These are phyloP conservation scores for Ceratotherium simum DNA, from an alignment of 2,113 vertebrate species.

Conservation along the genomic window DNA sequence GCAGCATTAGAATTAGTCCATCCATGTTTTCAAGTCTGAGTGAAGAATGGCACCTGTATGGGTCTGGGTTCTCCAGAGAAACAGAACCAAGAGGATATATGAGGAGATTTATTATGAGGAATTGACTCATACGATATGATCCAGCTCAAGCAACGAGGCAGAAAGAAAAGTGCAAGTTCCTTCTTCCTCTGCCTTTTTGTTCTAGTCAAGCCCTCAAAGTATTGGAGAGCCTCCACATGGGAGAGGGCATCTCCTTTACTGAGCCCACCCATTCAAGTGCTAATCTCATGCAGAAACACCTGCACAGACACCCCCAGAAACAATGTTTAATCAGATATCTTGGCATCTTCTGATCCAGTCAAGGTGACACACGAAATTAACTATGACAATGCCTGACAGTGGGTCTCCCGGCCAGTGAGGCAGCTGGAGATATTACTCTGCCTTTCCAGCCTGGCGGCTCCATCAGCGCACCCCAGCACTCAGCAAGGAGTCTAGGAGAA, in stretches of 20 bases:
- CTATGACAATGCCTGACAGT: rapidly evolving
- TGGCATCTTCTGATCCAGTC: background rate
- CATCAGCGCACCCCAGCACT: background rate
- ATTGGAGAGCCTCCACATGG: rapidly evolving
- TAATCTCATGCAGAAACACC: background rate
- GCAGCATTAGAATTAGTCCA: too few species aligned
- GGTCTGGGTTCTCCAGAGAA: background rate
- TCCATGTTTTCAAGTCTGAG: background rate
- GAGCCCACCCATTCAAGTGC: background rate
- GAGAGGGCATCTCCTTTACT: background rate
- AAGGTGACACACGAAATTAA: rapidly evolving
- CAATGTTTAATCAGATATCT: background rate
- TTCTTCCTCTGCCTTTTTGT: too few species aligned
- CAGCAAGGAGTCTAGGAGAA: background rate
- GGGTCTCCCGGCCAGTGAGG: background rate
- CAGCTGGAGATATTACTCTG: rapidly evolving
- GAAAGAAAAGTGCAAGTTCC: background rate
- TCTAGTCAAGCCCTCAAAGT: background rate
- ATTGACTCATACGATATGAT: too few species aligned
- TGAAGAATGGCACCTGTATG: too few species aligned
- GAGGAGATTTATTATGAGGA: background rate
- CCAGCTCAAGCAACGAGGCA: background rate
- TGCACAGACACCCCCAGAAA: background rate
- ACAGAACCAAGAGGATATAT: background rate
- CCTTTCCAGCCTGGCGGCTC: too few species aligned